These are phyloP conservation scores for Oasisia sp. DNA, from an alignment of 2,888 invertebrate species.

Conservation along the genomic window DNA sequence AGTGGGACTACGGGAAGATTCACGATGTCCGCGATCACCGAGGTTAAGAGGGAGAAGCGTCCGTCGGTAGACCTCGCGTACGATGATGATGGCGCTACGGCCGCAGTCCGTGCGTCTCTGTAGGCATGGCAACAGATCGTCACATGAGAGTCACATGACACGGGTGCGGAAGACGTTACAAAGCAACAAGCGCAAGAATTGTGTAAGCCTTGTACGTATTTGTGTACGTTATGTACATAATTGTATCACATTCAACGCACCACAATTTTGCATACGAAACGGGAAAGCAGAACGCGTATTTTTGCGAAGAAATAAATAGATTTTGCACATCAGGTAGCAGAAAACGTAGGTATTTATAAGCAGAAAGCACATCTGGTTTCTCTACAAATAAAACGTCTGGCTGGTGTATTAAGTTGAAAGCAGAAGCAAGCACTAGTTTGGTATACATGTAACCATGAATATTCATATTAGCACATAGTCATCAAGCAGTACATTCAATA, in stretches of 20 bases:
- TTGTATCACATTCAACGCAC: too few relatives aligned
- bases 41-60: not conserved
- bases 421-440: too few relatives aligned
- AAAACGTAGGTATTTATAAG: not conserved
- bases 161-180: too few relatives aligned
- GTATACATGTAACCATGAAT: too few relatives aligned
- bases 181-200: too few relatives aligned
- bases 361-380: too few relatives aligned
- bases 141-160: not conserved
- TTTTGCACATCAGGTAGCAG: not conserved
- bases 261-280: not conserved
- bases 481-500: too few relatives aligned
- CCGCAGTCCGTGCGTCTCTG: not conserved
- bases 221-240: not conserved
- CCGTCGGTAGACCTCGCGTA: slow-evolving; percentile 10
- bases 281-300: not conserved
- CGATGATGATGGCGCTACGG: not conserved
- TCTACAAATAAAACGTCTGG: too few relatives aligned
- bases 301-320: not conserved
- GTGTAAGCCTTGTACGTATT: not conserved
- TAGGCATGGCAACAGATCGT: not conserved
- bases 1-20: not conserved
- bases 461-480: too few relatives aligned
- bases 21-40: not conserved
- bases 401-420: too few relatives aligned